These are phyloP conservation scores for Hypocryptadius cinnamomeus DNA, from an alignment of 2,113 vertebrate species.

Conservation along the genomic window DNA sequence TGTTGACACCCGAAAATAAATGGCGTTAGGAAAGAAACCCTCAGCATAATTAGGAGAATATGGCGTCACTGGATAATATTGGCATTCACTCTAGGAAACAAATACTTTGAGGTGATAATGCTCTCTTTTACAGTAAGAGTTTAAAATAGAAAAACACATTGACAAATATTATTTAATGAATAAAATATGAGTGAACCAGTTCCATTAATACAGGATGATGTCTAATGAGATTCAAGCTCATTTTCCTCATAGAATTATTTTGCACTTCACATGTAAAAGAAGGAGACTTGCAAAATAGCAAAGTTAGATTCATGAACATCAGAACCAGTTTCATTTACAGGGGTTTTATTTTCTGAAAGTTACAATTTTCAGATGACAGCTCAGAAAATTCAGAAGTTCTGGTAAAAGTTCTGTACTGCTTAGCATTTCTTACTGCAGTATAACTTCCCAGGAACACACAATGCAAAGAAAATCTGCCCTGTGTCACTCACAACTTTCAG, in stretches of 20 bases:
- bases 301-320: not conserved
- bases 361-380: not conserved
- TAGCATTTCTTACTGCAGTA: not conserved
- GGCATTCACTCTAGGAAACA: constrained; percentile 59
- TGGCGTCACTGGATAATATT: constrained; percentile 38
- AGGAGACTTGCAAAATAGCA: not conserved
- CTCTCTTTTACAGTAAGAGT: constrained; percentile 69
- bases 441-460: not conserved
- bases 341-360: not conserved
- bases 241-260: not conserved
- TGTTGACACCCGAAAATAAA: constrained; percentile 6
- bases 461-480: not conserved
- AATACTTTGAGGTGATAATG: constrained; percentile 63
- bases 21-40: not conserved
- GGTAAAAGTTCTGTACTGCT: not conserved
- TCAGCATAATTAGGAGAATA: constrained; percentile 46
- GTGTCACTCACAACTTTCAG: not conserved
- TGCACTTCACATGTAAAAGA: not conserved
- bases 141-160: constrained; percentile 64
- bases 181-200: constrained; percentile 68
- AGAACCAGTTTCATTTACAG: not conserved
- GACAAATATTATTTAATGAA: constrained; percentile 69
- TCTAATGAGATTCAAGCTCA: constrained; percentile 8
- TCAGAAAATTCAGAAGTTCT: not conserved
- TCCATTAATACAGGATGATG: constrained; percentile 32